Percentiles rank a stretch among this genome's conserved stretches.
These are phyloP conservation scores for Xanthorhoe spadicearia DNA, from an alignment of 2,888 invertebrate genomes.

Conservation along the genomic window DNA sequence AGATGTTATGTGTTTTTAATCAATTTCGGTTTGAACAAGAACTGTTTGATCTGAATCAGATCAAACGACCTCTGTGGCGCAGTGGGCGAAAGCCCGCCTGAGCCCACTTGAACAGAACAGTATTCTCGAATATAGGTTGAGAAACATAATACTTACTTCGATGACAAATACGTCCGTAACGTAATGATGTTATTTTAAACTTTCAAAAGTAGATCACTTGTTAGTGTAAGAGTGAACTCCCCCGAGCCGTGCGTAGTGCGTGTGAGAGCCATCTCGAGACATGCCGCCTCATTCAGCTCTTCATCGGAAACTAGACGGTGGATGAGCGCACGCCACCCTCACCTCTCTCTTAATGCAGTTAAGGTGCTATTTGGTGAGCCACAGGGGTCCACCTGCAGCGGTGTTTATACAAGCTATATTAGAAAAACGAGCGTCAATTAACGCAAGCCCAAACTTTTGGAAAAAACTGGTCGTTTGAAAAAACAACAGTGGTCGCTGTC, in stretches of 20 bases:
- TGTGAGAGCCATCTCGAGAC: constrained; percentile 12
- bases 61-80: too few relatives aligned
- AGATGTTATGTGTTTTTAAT: not conserved
- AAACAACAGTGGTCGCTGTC: constrained; percentile 59
- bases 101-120: too few relatives aligned
- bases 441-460: constrained; percentile 62
- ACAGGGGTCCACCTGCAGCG: constrained; percentile 33
- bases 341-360: not conserved
- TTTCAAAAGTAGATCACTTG: not conserved
- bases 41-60: not conserved
- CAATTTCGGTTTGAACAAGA: not conserved
- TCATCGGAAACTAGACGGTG: constrained; percentile 2
- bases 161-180: not conserved
- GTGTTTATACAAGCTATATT: constrained; percentile 62
- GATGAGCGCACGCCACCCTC: not conserved
- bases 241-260: not conserved
- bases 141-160: not conserved
- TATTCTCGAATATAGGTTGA: not conserved
- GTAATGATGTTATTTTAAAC: not conserved
- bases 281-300: constrained; percentile 19
- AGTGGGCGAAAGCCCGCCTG: too few relatives aligned
- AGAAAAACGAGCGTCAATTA: constrained; percentile 68
- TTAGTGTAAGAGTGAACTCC: not conserved
- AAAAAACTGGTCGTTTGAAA: constrained; percentile 64
- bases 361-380: not conserved